Percentiles rank a stretch among this genome's conserved stretches.
Conservation (phyloP, 2,113 vertebrate species). For the Dromaius novaehollandiae region DNA sequence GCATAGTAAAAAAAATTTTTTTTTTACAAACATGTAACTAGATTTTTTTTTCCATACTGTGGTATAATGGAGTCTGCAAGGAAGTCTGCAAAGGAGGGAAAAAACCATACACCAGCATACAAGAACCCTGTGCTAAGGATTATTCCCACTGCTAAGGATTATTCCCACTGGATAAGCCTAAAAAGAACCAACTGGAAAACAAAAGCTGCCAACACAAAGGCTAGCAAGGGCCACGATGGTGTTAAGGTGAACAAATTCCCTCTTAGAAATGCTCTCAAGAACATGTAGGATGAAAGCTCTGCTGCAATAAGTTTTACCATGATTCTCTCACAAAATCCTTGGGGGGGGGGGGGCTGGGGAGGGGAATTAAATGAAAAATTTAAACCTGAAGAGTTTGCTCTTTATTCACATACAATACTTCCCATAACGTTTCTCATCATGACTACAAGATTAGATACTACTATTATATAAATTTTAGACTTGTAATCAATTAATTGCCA, state of each 20-base stretch:
- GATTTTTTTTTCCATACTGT: not conserved
- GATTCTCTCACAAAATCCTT: not conserved
- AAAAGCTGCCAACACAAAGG: not conserved
- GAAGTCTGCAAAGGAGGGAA: not conserved
- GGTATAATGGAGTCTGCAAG: not conserved
- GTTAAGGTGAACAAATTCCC: not conserved
- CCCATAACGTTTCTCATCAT: not conserved
- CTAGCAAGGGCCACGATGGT: not conserved
- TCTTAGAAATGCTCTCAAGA: not conserved
- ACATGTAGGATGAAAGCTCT: not conserved
- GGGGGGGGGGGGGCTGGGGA: no score
- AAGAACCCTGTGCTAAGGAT: not conserved
- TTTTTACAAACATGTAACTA: not conserved
- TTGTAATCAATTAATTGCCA: not conserved
- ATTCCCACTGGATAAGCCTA: not conserved
- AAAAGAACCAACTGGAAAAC: not conserved
- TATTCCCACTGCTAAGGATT: not conserved
- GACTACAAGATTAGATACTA: not conserved
- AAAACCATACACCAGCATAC: not conserved
- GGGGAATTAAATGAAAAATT: not conserved
- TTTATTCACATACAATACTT: not conserved
- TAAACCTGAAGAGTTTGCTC: not conserved
- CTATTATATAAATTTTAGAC: not conserved
- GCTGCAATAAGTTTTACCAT: not conserved
- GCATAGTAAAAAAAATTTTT: not conserved